Conservation (phyloP, 2,888 invertebrate species). For the Drosophila falleni region DNA sequence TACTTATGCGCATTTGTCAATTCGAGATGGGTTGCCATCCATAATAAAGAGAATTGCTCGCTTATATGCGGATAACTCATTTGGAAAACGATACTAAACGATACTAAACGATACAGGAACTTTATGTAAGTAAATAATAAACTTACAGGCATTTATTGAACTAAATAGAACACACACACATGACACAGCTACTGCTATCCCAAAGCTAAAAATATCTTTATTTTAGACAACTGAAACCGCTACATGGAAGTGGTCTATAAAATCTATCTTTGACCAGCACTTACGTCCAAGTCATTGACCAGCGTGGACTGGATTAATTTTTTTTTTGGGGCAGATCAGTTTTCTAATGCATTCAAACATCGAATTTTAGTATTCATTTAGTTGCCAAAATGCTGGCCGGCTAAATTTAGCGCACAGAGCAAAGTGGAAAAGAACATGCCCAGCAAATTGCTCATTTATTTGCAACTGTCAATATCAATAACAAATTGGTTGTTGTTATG, state of each 20-base stretch:
- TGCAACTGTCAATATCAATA: slow-evolving; percentile 82
- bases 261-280: slow-evolving; percentile 17
- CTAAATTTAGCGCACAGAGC: slow-evolving; percentile 54
- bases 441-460: slow-evolving; percentile 80
- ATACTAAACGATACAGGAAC: slow-evolving; percentile 37
- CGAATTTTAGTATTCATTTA: slow-evolving; percentile 30
- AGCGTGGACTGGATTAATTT: slow-evolving; percentile 21
- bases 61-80: slow-evolving; percentile 37
- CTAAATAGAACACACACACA: neutral
- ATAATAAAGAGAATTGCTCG: slow-evolving; percentile 16
- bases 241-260: slow-evolving; percentile 23
- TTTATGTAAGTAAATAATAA: slow-evolving; percentile 4
- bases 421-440: slow-evolving; percentile 45
- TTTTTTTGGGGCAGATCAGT: slow-evolving; percentile 28
- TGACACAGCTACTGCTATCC: neutral
- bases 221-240: too few relatives aligned
- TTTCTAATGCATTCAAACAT: slow-evolving; percentile 46
- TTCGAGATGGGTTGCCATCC: slow-evolving; percentile 36
- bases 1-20: slow-evolving; percentile 66
- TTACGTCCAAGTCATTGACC: slow-evolving; percentile 13
- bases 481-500: slow-evolving; percentile 80
- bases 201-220: neutral
- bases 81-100: slow-evolving; percentile 43
- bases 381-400: slow-evolving; percentile 25
- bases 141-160: neutral